Conservation (phyloP, 2,113 vertebrate genomes). For the Dasyprocta punctata region DNA sequence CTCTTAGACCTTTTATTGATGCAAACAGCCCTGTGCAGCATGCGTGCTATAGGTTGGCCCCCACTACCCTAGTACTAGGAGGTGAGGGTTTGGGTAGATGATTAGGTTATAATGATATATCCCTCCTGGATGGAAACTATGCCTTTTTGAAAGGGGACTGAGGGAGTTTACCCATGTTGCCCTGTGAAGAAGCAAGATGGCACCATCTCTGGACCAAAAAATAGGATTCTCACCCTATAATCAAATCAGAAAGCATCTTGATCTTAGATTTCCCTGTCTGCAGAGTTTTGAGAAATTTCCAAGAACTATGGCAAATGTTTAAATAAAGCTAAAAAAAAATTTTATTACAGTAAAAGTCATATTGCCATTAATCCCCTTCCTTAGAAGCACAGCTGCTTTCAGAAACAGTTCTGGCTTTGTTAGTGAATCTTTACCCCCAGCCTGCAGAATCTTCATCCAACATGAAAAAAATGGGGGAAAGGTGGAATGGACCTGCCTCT, state of each 20-base stretch:
- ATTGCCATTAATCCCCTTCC: background rate
- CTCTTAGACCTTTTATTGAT: background rate
- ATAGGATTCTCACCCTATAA: too few species aligned
- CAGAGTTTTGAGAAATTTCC: background rate
- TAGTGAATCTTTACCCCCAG: background rate
- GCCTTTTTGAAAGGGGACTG: background rate
- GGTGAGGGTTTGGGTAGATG: background rate
- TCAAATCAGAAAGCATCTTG: background rate
- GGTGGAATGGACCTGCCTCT: background rate
- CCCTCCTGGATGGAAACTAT: background rate
- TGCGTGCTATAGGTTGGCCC: background rate
- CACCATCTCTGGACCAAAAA: background rate
- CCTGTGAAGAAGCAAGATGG: background rate
- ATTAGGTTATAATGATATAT: background rate
- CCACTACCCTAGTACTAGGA: background rate
- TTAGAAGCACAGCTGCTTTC: background rate
- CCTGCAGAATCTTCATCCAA: background rate
- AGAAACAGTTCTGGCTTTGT: background rate
- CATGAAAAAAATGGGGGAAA: background rate
- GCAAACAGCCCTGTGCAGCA: background rate
- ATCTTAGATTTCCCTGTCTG: background rate
- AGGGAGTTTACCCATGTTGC: background rate
- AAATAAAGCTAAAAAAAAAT: background rate
- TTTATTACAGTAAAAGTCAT: background rate
- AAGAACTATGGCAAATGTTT: background rate